A percentile compares a stretch with the other conserved stretches of the same genome.
Conservation (phyloP, 2,113 vertebrate genomes). For the Lipotes vexillifer region DNA sequence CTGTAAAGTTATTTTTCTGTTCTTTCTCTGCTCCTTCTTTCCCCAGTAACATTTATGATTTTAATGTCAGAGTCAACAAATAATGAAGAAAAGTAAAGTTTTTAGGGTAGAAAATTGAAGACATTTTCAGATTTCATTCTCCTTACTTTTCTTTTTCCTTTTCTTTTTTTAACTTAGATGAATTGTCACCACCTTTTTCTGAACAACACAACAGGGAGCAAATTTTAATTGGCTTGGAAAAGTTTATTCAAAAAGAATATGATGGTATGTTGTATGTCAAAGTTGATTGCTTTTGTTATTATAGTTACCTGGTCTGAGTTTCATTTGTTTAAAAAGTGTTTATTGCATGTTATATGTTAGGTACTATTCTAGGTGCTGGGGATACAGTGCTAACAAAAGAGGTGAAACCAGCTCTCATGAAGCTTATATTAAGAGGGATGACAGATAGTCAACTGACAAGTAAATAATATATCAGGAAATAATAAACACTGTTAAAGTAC, state of each 20-base stretch:
- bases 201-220: constrained; percentile 97
- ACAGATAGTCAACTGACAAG: not conserved
- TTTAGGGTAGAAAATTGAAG: constrained; percentile 38
- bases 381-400: constrained; percentile 18
- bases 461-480: not conserved
- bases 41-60: not conserved
- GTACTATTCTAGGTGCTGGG: not conserved
- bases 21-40: not conserved
- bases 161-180: constrained; percentile 82
- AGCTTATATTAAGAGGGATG: not conserved
- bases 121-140: constrained; percentile 29
- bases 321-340: constrained; percentile 31
- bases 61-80: constrained; percentile 22
- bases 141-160: constrained; percentile 11
- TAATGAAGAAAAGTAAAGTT: constrained; percentile 23
- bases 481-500: not conserved
- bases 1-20: constrained; percentile 1
- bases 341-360: constrained; percentile 21
- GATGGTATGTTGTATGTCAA: constrained; percentile 85
- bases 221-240: constrained; percentile 93
- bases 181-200: constrained; percentile 88
- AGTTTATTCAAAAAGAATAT: constrained; percentile 97
- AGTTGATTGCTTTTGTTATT: constrained; percentile 25
- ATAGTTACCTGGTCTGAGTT: constrained; percentile 13
- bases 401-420: not conserved